Conservation (phyloP, 92 coral and sea anemone genomes). For the Pocillopora grandis region DNA sequence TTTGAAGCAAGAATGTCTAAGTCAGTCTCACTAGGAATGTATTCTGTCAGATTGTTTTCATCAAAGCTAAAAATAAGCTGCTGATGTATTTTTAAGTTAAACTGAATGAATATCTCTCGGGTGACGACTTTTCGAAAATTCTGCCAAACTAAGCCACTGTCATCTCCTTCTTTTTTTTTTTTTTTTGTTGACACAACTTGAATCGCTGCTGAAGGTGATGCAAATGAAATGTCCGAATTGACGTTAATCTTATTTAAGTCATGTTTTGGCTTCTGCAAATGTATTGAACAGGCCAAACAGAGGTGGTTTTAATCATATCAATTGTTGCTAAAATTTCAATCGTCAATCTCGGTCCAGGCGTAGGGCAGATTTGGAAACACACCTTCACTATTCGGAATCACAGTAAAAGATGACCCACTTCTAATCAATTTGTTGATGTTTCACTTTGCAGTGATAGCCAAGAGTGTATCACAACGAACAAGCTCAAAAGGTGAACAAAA, state of each 20-base stretch:
- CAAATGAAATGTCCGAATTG: not conserved
- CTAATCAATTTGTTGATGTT: constrained; percentile 19
- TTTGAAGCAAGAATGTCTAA: too few species aligned
- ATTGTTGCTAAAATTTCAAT: not conserved
- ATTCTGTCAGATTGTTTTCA: too few species aligned
- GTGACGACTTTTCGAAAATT: too few species aligned
- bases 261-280: not conserved
- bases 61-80: too few species aligned
- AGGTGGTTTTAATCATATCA: not conserved
- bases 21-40: too few species aligned
- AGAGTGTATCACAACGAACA: constrained; percentile 28
- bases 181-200: not conserved
- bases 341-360: too few species aligned
- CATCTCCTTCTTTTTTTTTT: too few species aligned
- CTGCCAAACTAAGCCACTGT: too few species aligned
- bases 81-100: too few species aligned
- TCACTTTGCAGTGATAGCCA: constrained; percentile 27
- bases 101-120: too few species aligned
- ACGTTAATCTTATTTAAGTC: not conserved
- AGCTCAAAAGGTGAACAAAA: constrained; percentile 38
- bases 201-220: not conserved
- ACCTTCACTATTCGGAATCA: not conserved
- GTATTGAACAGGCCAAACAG: not conserved
- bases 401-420: not conserved
- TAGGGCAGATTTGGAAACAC: too few species aligned